Conservation (phyloP, 2,113 vertebrate species). For the Cavia aperea region DNA sequence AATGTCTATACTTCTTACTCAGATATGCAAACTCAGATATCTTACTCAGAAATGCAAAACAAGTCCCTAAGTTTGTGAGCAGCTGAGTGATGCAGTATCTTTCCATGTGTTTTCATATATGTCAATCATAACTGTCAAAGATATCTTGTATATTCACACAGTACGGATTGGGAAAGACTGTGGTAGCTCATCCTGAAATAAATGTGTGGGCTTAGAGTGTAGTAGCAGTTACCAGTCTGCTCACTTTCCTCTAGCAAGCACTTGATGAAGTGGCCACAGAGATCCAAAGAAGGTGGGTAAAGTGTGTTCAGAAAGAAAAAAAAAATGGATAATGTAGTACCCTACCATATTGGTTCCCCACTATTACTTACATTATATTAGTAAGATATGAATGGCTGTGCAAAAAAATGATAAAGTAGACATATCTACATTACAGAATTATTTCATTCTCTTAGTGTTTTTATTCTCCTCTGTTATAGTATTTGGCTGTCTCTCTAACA, state of each 20-base stretch:
- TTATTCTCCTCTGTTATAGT: background rate
- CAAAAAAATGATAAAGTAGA: background rate
- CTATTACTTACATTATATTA: background rate
- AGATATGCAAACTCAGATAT: background rate
- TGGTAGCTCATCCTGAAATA: background rate
- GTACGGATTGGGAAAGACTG: background rate
- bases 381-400: background rate
- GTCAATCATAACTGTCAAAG: background rate
- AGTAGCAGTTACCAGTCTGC: background rate
- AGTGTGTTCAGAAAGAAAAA: background rate
- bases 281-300: background rate
- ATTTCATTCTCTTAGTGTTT: background rate
- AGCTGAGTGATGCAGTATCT: background rate
- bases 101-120: background rate
- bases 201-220: background rate
- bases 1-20: background rate
- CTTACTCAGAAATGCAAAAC: background rate
- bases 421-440: background rate
- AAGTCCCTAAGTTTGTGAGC: background rate
- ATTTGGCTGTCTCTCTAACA: background rate
- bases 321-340: accelerated
- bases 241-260: background rate
- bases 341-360: background rate
- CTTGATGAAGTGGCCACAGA: background rate
- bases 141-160: background rate